Conservation (phyloP, 1,140 invertebrate genomes). For the Zaprionus africanus region DNA sequence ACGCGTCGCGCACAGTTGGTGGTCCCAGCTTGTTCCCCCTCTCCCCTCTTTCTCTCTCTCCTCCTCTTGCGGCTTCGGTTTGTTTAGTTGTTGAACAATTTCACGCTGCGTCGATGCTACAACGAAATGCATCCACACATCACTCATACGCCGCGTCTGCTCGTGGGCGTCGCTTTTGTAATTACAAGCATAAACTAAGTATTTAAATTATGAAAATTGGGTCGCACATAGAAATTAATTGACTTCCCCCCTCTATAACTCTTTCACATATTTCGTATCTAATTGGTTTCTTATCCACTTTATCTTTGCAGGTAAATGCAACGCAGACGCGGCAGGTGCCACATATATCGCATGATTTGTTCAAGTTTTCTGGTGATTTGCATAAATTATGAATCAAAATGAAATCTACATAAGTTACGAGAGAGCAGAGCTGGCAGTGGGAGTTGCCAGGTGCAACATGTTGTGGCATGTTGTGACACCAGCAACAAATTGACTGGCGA, state of each 20-base stretch:
- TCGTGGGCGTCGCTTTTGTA: slow-evolving; percentile 34
- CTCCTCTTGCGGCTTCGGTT: slow-evolving; percentile 28
- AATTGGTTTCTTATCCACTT: slow-evolving; percentile 51
- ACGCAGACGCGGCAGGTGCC: slow-evolving; percentile 25
- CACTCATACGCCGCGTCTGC: slow-evolving; percentile 56
- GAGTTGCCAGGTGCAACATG: slow-evolving; percentile 44
- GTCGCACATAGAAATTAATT: slow-evolving; percentile 56
- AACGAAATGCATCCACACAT: slow-evolving; percentile 49
- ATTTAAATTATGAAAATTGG: slow-evolving; percentile 63
- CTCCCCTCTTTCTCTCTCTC: not conserved
- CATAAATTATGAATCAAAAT: slow-evolving; percentile 65
- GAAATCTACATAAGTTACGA: slow-evolving; percentile 38
- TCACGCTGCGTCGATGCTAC: slow-evolving; percentile 55
- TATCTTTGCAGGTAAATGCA: slow-evolving; percentile 69
- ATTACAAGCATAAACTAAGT: slow-evolving; percentile 35
- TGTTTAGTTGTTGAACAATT: slow-evolving; percentile 49
- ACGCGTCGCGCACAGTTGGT: slow-evolving; percentile 54
- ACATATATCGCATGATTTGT: slow-evolving; percentile 55
- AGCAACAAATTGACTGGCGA: slow-evolving; percentile 45
- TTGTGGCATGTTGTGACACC: slow-evolving; percentile 59
- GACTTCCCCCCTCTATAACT: not conserved
- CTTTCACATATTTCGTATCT: slow-evolving; percentile 38
- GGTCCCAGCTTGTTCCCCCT: slow-evolving; percentile 45
- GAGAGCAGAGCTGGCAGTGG: slow-evolving; percentile 34
- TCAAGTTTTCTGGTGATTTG: slow-evolving; percentile 70